Percentiles rank a stretch among this genome's conserved stretches.
phyloP scores from a whole-genome alignment of 1,140 invertebrate genomes.

The Medauroidea extradentata region DNA sequence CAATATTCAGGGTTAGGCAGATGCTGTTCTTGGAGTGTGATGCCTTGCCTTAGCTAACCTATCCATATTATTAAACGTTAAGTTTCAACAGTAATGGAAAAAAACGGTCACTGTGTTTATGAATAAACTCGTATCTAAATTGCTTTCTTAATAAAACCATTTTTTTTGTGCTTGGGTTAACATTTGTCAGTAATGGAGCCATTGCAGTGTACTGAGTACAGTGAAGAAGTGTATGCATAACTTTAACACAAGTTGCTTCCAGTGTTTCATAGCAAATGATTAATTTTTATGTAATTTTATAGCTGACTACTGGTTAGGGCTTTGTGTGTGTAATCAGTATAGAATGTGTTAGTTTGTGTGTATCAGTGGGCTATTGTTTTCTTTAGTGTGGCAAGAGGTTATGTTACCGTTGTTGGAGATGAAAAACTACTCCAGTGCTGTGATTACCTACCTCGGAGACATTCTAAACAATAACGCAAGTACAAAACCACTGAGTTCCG shows the following conservation, averaged over 20 bases:
- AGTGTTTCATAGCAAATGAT: background rate
- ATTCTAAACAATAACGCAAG: conserved; percentile 44
- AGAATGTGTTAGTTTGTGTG: background rate
- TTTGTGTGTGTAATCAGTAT: background rate
- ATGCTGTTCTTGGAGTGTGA: too few relatives aligned
- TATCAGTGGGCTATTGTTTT: background rate
- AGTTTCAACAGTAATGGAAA: too few relatives aligned
- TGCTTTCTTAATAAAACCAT: too few relatives aligned
- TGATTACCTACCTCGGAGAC: conserved; percentile 63
- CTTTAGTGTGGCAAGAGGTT: conserved; percentile 69
- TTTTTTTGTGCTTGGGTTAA: too few relatives aligned
- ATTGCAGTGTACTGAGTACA: too few relatives aligned
- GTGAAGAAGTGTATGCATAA: too few relatives aligned
- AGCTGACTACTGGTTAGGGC: background rate
- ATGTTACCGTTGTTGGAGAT: conserved; percentile 71
- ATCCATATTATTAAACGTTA: too few relatives aligned
- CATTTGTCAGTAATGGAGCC: too few relatives aligned
- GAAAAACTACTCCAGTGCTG: conserved; percentile 65
- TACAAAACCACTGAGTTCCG: conserved; percentile 32
- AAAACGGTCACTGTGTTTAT: too few relatives aligned
- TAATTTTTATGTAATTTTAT: background rate
- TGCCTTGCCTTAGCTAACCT: too few relatives aligned
- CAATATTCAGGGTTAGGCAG: too few relatives aligned
- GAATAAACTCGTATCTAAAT: too few relatives aligned
- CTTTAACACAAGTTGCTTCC: background rate